phyloP scores from a whole-genome alignment of 2,113 vertebrate genomes.

The Naja naja region DNA sequence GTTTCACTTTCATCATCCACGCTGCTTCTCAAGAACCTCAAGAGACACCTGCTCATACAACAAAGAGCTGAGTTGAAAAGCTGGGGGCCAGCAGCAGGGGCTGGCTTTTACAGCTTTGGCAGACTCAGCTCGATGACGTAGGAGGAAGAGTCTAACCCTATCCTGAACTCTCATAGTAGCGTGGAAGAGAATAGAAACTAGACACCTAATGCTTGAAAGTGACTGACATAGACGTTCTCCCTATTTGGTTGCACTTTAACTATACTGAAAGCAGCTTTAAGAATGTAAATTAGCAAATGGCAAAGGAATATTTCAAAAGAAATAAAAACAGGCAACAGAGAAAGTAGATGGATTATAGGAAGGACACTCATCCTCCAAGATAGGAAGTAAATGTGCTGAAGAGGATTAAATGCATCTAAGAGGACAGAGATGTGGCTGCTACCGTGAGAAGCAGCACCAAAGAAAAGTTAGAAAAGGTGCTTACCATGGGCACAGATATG shows the following conservation, averaged over 20 bases:
- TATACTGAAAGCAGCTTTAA: not conserved
- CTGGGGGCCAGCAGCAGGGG: too few species aligned
- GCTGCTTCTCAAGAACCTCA: too few species aligned
- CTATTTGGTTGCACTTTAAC: not conserved
- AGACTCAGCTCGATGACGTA: too few species aligned
- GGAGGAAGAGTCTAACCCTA: too few species aligned
- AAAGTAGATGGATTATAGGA: not conserved
- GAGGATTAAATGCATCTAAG: not conserved
- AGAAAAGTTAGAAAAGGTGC: not conserved
- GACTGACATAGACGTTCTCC: not conserved
- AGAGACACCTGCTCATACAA: too few species aligned
- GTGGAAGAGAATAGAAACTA: not conserved
- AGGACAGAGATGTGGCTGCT: not conserved
- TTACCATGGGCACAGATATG: not conserved
- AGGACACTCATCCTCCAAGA: not conserved
- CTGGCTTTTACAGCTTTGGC: too few species aligned
- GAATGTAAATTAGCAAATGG: not conserved
- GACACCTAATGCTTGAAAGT: not conserved
- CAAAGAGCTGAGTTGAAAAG: too few species aligned
- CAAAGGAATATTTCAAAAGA: not conserved
- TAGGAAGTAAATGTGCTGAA: not conserved
- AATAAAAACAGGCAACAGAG: not conserved
- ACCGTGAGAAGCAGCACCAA: not conserved
- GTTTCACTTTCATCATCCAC: too few species aligned
- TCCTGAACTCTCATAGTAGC: too few species aligned